These are phyloP conservation scores for Paradisaea rubra DNA, from an alignment of 2,113 vertebrate genomes.

Conservation along the genomic window DNA sequence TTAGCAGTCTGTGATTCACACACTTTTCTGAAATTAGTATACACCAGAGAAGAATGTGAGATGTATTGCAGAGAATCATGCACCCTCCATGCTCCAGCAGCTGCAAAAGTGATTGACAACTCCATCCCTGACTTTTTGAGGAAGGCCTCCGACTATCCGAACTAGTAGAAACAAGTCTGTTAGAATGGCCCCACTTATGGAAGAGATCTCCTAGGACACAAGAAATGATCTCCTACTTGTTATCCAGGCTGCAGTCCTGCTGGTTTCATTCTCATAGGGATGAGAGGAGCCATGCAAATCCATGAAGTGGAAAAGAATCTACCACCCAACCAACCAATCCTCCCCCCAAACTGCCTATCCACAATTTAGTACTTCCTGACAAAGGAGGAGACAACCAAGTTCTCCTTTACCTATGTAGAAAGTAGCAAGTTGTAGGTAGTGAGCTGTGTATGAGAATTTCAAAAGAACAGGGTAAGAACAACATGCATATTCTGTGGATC, in stretches of 20 bases:
- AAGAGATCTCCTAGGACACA: neutral
- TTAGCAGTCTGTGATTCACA: neutral
- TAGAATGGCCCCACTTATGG: neutral
- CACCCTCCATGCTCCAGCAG: neutral
- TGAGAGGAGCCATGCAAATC: neutral
- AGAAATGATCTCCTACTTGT: neutral
- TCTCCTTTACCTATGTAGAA: neutral
- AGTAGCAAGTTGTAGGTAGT: neutral
- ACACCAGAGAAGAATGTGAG: neutral
- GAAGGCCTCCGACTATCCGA: fast-evolving
- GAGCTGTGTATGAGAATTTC: neutral
- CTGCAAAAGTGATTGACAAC: neutral
- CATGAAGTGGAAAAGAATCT: neutral
- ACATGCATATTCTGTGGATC: neutral
- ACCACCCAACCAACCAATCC: neutral
- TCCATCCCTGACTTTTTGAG: neutral
- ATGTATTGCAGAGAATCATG: neutral
- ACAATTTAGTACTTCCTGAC: neutral
- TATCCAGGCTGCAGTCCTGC: neutral
- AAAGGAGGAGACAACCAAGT: neutral
- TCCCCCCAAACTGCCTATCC: neutral
- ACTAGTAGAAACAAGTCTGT: neutral
- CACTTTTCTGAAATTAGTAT: neutral
- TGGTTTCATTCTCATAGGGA: neutral
- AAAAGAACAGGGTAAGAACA: neutral